These are phyloP conservation scores for Cantharis lateralis DNA, from an alignment of 2,888 invertebrate genomes.

Conservation along the genomic window DNA sequence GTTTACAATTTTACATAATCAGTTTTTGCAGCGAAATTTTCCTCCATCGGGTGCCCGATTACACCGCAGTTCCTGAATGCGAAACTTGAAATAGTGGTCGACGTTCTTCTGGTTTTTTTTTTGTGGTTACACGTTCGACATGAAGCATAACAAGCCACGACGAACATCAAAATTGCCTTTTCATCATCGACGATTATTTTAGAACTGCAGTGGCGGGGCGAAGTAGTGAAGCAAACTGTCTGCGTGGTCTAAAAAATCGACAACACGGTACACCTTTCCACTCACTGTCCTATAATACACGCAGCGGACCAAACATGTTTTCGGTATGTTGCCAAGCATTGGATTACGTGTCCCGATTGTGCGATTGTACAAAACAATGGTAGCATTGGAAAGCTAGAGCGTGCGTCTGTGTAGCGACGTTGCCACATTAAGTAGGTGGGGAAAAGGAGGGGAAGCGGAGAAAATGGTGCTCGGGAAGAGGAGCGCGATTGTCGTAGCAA, in stretches of 20 bases:
- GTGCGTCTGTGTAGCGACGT: conserved; percentile 48
- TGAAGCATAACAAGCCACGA: background rate
- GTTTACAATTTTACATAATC: background rate
- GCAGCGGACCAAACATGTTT: conserved; percentile 32
- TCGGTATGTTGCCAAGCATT: conserved; percentile 38
- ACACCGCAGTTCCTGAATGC: background rate
- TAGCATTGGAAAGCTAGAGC: conserved; percentile 49
- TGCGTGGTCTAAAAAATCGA: conserved; percentile 23
- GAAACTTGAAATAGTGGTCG: background rate
- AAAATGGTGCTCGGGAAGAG: conserved; percentile 40
- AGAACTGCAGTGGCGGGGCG: background rate
- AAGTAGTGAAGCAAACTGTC: conserved; percentile 18
- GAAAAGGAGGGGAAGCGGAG: conserved; percentile 35
- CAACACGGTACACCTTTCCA: conserved; percentile 40
- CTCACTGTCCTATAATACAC: conserved; percentile 46
- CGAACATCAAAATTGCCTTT: conserved; percentile 11
- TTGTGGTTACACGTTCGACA: background rate
- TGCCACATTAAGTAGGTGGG: conserved; percentile 24
- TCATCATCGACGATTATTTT: conserved; percentile 13
- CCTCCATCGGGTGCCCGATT: background rate
- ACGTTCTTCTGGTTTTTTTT: background rate
- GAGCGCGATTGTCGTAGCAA: conserved; percentile 44
- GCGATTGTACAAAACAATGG: conserved; percentile 45
- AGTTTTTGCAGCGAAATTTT: background rate
- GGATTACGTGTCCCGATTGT: conserved; percentile 35